Evolutionary conservation across 1,140 invertebrate genomes (phyloP).

Genomic region (Drosophila aff.): DNA sequence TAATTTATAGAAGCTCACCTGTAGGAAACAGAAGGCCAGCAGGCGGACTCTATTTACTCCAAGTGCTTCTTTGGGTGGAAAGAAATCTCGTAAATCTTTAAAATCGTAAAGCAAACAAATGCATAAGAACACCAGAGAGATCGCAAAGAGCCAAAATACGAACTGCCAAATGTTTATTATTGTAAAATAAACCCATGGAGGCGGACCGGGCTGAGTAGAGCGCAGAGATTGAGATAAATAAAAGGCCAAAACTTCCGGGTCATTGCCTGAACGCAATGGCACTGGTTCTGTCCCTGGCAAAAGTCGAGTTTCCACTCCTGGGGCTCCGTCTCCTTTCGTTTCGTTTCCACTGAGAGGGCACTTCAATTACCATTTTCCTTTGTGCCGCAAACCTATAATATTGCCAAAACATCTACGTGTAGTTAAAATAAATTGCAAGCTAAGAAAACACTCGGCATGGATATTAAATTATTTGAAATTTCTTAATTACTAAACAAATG

Average conservation of each 20-base stretch:
- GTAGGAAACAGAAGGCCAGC: conserved; percentile 31
- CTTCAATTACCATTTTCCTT: conserved; percentile 41
- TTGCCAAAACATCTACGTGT: conserved; percentile 21
- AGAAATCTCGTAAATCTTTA: conserved; percentile 70
- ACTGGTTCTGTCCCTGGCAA: neutral
- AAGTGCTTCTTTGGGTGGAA: conserved; percentile 37
- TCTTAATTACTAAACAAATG: conserved; percentile 34
- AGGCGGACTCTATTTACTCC: conserved; percentile 25
- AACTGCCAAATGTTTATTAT: conserved; percentile 69
- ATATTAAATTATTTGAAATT: conserved; percentile 54
- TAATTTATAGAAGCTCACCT: conserved; percentile 5
- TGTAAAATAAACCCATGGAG: conserved; percentile 60
- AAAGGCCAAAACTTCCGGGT: conserved; percentile 66
- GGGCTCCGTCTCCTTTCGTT: neutral
- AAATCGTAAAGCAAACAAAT: conserved; percentile 78
- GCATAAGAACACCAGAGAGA: conserved; percentile 29
- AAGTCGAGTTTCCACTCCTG: conserved; percentile 17
- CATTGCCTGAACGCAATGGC: conserved; percentile 45
- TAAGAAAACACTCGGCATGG: conserved; percentile 28
- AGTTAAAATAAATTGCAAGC: conserved; percentile 52
- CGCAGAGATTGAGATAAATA: conserved; percentile 62
- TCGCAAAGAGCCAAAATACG: conserved; percentile 47
- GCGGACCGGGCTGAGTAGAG: conserved; percentile 1
- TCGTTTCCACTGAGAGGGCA: conserved; percentile 9
- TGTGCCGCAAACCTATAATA: conserved; percentile 28